Base-by-base conservation (phyloP, 2,888 invertebrate genomes). In the Stenoptilia bipunctidactyla region DNA sequence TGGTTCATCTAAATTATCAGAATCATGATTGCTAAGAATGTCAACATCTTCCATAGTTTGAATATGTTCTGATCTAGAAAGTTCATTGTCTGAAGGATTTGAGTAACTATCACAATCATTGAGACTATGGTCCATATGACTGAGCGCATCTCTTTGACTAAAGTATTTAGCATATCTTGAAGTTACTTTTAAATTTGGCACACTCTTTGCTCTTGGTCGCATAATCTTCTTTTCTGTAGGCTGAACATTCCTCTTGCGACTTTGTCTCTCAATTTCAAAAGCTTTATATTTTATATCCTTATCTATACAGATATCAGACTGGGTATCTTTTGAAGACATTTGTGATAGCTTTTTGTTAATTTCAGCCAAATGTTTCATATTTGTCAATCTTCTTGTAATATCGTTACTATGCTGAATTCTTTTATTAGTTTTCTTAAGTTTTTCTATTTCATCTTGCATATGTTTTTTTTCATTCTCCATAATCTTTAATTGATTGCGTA, bases 281-380 rank as follows among this genome's bases (percentile, higher is more conserved):
- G 69, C 59, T 57, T 76, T 79, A 46, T 77, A 80, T 58, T 82
- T 80, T 6, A 62, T 47, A 48, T 79, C 62, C 27, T 48, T 49
- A 41, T 67, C 69, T 20, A 61, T 15, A 34, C 58, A 51, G 15
- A 71, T 52, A 51, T 71, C 69, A 13, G 72, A 57, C 39, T 52
- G 59, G 25, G 61, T 52, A 30, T 70, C 69, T 53, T 66, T 74
- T 30, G 60, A 48, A n/a, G 67, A 54, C 56, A 74, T 72, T 25
- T 61, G 53, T 9, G 60, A 53, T 25, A 82, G 59, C 51, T 82
- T 82, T 41, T 88, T 89, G 58, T 91, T 93, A 25, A 93, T 92
- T 66, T 91, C 89, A 53, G 91, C 89, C 45, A 93, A 79, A 66
- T 92, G 89, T 76, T 89, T 91, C 25, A 90, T 87, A 47, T 91